Evolutionary conservation across 2,113 vertebrate genomes (phyloP).

Genomic region (Todiramphus saurophagus): DNA sequence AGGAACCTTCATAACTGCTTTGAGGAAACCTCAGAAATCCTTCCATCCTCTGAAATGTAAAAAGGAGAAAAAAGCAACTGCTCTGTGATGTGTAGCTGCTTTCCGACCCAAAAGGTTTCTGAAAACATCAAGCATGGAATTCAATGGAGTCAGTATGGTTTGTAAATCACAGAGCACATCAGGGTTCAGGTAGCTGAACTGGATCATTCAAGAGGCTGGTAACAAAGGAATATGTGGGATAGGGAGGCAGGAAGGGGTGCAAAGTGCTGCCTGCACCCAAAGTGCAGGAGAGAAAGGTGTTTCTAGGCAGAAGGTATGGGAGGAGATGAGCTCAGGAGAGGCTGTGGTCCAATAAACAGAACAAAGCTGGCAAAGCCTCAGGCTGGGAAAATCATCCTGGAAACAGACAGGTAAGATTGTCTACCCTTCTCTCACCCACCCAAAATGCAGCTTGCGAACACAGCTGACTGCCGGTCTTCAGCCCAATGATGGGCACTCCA

Average conservation of each 20-base stretch:
- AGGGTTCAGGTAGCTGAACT: not conserved
- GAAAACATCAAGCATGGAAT: not conserved
- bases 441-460: not conserved
- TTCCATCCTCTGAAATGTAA: not conserved
- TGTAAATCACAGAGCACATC: not conserved
- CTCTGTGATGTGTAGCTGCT: not conserved
- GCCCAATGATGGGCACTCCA: accelerated
- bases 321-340: not conserved
- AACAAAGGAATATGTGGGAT: not conserved
- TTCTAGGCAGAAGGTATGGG: not conserved
- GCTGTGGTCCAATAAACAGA: not conserved
- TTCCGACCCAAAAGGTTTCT: not conserved
- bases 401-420: not conserved
- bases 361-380: not conserved
- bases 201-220: not conserved
- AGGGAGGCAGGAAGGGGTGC: not conserved
- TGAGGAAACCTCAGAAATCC: not conserved
- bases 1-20: not conserved
- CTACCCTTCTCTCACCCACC: not conserved
- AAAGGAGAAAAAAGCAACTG: not conserved
- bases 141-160: not conserved
- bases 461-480: not conserved
- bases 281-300: not conserved
- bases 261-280: not conserved
- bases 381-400: not conserved